These are phyloP conservation scores for Zaprionus ornatus DNA, from an alignment of 1,140 invertebrate genomes.

Conservation along the genomic window DNA sequence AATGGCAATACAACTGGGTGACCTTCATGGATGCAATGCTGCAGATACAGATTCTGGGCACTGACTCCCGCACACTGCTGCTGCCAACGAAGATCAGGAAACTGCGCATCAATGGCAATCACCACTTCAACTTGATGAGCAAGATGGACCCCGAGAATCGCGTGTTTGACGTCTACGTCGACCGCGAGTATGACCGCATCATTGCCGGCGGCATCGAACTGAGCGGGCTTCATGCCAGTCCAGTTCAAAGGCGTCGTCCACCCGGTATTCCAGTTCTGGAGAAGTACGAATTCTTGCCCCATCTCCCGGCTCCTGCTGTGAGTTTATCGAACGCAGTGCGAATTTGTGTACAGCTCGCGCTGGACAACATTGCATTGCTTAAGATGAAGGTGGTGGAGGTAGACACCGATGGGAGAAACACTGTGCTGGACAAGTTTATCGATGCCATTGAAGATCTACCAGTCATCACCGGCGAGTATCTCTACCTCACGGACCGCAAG, in stretches of 20 bases:
- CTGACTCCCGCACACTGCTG: conserved; percentile 90
- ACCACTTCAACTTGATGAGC: conserved; percentile 85
- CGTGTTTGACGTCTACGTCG: conserved; percentile 79
- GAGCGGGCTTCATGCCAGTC: conserved; percentile 91
- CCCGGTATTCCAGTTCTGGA: conserved; percentile 89
- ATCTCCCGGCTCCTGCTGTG: conserved; percentile 84
- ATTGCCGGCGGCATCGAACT: conserved; percentile 93
- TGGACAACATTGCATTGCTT: conserved; percentile 90
- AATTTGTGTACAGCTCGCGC: conserved; percentile 87
- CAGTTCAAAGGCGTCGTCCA: conserved; percentile 88
- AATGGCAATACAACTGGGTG: conserved; percentile 94
- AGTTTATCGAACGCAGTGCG: conserved; percentile 68
- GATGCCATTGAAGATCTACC: conserved; percentile 87
- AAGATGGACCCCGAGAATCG: conserved; percentile 78
- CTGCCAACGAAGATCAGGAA: conserved; percentile 94
- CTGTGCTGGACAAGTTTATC: conserved; percentile 85
- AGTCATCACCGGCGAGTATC: conserved; percentile 84
- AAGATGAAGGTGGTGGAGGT: conserved; percentile 89
- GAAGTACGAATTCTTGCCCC: conserved; percentile 91
- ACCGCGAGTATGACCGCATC: conserved; percentile 78
- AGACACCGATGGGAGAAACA: conserved; percentile 81
- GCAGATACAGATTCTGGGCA: conserved; percentile 92
- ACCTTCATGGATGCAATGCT: conserved; percentile 97
- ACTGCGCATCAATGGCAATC: conserved; percentile 90
- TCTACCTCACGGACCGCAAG: conserved; percentile 84